Base-by-base conservation (phyloP, 2,888 invertebrate species). In the Meteorus colon region DNA sequence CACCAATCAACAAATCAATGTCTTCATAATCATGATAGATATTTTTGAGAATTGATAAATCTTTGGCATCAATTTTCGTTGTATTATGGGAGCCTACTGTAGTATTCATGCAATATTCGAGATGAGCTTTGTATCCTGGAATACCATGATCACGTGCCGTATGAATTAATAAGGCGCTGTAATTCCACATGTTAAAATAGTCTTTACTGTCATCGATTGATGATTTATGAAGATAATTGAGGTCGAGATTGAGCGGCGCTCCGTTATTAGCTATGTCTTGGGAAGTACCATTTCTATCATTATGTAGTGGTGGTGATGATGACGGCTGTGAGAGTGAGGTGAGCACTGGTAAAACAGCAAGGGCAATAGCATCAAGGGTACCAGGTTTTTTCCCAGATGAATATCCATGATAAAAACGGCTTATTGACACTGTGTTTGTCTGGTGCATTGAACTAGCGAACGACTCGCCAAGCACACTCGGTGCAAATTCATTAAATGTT, bases 1-100 rank as follows among this genome's bases (percentile, higher is more conserved):
- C 96, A 45, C 96, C 98, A 4, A 95, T 92, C 83, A 97, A 92
- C 16, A 98, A 91, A 86, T 98, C 98, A 24, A 98, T 92, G 84
- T 98, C 96, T 81, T 94, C 94, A 1, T 94, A 91, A 74, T 91
- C 91, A 75, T 93, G 93, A 82, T 79, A 91, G 86, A 86, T 82
- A 24, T 79, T 80, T 59, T 85, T 80, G 4, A 89, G 75, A 2
- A 84, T 68, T 10, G 68, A 76, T 0, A 79, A 84, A 62, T 87
- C 82, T 19, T 77, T 73, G 0, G 81, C 59, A 0, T 73, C 76
- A 83, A 89, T 86, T 12, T 76, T 68, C 8, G 75, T 75, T 6
- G 63, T 12, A 12, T 27, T 16, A 14, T 27, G 4, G 2, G 8
- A 8, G 1, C 19, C 19, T 19, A 19, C 55, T n/a, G 24, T 12